Percentiles rank a stretch among this genome's conserved stretches.
phyloP scores from a whole-genome alignment of 2,888 invertebrate genomes.

The Heteromyza rotundicornis region DNA sequence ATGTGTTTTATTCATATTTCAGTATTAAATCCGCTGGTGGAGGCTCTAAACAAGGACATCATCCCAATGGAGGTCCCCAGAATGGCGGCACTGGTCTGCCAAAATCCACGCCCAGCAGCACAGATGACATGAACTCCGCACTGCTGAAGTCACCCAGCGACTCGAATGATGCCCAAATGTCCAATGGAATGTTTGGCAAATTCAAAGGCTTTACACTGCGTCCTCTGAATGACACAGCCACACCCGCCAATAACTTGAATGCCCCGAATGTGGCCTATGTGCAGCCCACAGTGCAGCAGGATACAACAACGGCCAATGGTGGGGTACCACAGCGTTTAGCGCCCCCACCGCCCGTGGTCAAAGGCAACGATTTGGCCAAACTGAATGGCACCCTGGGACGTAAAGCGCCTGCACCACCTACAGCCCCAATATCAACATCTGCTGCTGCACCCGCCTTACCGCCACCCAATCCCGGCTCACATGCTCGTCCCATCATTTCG shows the following conservation, averaged over 20 bases:
- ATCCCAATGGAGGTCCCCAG: conserved; percentile 38
- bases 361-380: conserved; percentile 40
- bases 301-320: conserved; percentile 39
- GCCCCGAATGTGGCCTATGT: conserved; percentile 67
- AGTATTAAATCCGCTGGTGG: conserved; percentile 55
- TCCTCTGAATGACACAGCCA: conserved; percentile 54
- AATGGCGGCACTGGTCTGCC: conserved; percentile 49
- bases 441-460: conserved; percentile 66
- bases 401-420: conserved; percentile 36
- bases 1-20: conserved; percentile 32
- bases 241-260: conserved; percentile 50
- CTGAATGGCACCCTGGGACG: conserved; percentile 40
- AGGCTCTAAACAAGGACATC: conserved; percentile 40
- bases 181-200: conserved; percentile 76
- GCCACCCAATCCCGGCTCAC: conserved; percentile 69
- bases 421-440: conserved; percentile 7
- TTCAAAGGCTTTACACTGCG: conserved; percentile 83
- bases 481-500: conserved; percentile 78
- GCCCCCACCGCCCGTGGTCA: conserved; percentile 68
- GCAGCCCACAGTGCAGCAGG: conserved; percentile 56
- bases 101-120: conserved; percentile 67
- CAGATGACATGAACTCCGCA: conserved; percentile 77
- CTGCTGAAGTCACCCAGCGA: conserved; percentile 67
- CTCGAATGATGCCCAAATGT: conserved; percentile 64
- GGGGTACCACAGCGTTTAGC: conserved; percentile 66